phyloP scores from a whole-genome alignment of 2,113 vertebrate species.

The Etia nguti region DNA sequence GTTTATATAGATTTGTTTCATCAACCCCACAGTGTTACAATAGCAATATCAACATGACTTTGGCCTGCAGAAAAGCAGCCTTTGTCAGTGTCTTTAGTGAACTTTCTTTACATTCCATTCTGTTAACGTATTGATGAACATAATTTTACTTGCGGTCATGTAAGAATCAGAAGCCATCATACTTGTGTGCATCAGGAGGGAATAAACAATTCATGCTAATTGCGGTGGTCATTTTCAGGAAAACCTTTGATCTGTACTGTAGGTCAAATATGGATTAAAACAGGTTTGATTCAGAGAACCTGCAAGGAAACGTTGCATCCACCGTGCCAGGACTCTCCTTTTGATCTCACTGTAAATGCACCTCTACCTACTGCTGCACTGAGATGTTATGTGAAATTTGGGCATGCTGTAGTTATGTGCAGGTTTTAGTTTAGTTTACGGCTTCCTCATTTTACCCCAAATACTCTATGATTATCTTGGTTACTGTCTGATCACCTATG shows the following conservation, averaged over 20 bases:
- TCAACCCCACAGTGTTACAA: neutral
- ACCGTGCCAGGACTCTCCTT: neutral
- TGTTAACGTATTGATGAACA: slow-evolving; percentile 26
- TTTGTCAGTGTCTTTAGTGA: slow-evolving; percentile 40
- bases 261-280: slow-evolving; percentile 38
- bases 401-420: neutral
- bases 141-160: slow-evolving; percentile 7
- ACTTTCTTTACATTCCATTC: neutral
- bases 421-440: neutral
- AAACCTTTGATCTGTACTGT: slow-evolving; percentile 6
- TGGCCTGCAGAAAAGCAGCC: neutral
- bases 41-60: neutral
- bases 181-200: neutral
- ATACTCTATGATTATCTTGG: neutral
- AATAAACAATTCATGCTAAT: slow-evolving; percentile 6
- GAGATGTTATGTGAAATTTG: neutral
- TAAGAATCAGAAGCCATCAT: neutral
- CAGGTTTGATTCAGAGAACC: neutral
- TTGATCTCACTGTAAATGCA: neutral
- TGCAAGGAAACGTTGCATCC: neutral
- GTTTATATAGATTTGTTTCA: neutral
- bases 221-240: slow-evolving; percentile 1
- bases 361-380: neutral
- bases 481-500: neutral
- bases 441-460: neutral